Evolutionary conservation across 1,140 invertebrate species (phyloP).

Genomic region (Aleiodes sp.): DNA sequence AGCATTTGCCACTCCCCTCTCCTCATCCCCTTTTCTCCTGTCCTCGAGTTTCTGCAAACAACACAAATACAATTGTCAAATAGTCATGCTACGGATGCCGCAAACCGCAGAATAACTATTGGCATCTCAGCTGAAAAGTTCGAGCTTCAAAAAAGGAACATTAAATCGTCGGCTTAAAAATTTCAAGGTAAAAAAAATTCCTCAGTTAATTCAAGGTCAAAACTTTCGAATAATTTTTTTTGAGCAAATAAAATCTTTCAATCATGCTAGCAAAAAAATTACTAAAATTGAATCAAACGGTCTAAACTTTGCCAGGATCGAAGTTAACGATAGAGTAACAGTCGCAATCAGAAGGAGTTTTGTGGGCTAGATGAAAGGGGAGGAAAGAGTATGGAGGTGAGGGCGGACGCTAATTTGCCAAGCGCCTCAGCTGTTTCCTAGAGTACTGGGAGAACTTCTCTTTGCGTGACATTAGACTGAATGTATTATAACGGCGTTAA

Average conservation of each 20-base stretch:
- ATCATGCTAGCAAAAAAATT: not conserved
- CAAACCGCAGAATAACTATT: not conserved
- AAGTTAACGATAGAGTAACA: not conserved
- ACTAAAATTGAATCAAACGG: not conserved
- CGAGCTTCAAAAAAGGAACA: no score
- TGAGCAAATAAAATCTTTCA: not conserved
- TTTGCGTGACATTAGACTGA: not conserved
- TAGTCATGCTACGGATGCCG: not conserved
- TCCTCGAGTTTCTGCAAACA: no score
- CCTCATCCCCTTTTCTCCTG: no score
- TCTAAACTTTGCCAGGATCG: not conserved
- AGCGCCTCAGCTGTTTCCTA: constrained; percentile 17
- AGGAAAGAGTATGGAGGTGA: no score
- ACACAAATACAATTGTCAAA: not conserved
- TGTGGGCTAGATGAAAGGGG: constrained; percentile 14
- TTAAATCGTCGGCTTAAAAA: not conserved
- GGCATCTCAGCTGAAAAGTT: not conserved
- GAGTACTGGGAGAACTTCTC: constrained; percentile 14
- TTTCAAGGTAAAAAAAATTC: not conserved
- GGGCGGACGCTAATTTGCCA: constrained; percentile 31
- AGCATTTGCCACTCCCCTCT: not conserved
- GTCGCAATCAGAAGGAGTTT: not conserved
- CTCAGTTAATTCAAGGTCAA: no score
- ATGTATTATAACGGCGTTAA: constrained; percentile 1
- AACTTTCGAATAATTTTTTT: not conserved